A percentile compares a stretch with the other conserved stretches of the same genome.
Evolutionary conservation across 2,113 vertebrate genomes (phyloP).

Genomic region (Typhlomys cinereus): DNA sequence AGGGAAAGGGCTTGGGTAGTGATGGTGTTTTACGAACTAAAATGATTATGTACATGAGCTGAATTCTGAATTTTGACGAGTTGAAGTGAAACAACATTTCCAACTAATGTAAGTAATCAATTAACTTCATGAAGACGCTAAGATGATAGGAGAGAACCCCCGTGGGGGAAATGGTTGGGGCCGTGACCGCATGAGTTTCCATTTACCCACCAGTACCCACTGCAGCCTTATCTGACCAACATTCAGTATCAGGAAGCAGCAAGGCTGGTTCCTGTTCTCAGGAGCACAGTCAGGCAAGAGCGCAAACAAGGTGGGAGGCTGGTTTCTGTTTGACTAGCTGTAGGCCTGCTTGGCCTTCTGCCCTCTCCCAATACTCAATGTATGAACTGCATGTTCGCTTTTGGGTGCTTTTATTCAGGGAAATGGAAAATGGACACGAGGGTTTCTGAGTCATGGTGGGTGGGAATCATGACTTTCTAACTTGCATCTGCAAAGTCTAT

Average conservation of each 20-base stretch:
- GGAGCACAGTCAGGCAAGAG: constrained; percentile 60
- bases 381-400: neutral
- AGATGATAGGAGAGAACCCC: neutral
- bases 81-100: neutral
- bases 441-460: neutral
- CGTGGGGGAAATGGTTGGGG: neutral
- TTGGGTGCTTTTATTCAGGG: neutral
- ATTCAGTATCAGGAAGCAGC: constrained; percentile 10
- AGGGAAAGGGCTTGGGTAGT: neutral
- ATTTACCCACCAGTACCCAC: neutral
- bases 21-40: neutral
- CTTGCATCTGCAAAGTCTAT: neutral
- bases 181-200: neutral
- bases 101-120: neutral
- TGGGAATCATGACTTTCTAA: neutral
- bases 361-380: neutral
- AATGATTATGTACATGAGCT: neutral
- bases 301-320: constrained; percentile 78
- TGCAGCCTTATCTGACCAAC: neutral
- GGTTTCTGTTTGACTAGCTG: constrained; percentile 77
- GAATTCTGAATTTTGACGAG: neutral
- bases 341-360: neutral
- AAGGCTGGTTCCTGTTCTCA: constrained; percentile 27
- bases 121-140: neutral
- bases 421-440: neutral